phyloP scores from a whole-genome alignment of 2,888 invertebrate species.

The Eulithis testata region DNA sequence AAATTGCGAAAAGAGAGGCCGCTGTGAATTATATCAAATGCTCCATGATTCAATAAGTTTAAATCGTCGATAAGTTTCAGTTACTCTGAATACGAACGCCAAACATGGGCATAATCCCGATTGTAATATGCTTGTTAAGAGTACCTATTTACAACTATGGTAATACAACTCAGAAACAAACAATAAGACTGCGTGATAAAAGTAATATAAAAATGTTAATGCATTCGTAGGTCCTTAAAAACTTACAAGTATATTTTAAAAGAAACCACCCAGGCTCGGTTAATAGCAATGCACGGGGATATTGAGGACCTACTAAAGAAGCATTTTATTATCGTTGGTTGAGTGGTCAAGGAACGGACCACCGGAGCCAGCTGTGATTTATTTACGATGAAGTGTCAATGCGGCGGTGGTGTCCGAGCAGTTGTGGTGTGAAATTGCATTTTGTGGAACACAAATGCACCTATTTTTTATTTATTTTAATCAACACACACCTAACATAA shows the following conservation, averaged over 20 bases:
- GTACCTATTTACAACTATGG: no score
- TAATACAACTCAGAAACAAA: not conserved
- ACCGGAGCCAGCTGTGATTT: slow-evolving; percentile 42
- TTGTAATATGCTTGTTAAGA: no score
- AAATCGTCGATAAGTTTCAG: no score
- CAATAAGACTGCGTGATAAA: not conserved
- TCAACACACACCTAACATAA: no score
- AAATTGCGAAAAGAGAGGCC: no score
- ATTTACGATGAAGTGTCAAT: slow-evolving; percentile 55
- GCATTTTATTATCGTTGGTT: slow-evolving; percentile 26
- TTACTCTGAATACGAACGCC: no score
- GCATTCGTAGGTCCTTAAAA: slow-evolving; percentile 1
- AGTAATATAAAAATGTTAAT: not conserved
- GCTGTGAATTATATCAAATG: no score
- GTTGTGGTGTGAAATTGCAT: slow-evolving; percentile 20
- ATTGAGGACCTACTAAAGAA: slow-evolving; percentile 24
- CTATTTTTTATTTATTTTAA: no score
- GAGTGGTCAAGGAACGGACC: slow-evolving; percentile 35
- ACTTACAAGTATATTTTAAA: slow-evolving; percentile 4
- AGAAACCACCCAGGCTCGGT: slow-evolving; percentile 16
- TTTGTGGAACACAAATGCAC: slow-evolving; percentile 3
- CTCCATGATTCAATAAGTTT: no score
- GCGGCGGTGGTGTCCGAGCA: slow-evolving; percentile 12
- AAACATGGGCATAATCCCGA: no score
- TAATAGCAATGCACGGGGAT: slow-evolving; percentile 12